Percentiles rank a stretch among this genome's conserved stretches.
Evolutionary conservation across 2,888 invertebrate species (phyloP).

Genomic region (Trissonchulus latispiculum): DNA sequence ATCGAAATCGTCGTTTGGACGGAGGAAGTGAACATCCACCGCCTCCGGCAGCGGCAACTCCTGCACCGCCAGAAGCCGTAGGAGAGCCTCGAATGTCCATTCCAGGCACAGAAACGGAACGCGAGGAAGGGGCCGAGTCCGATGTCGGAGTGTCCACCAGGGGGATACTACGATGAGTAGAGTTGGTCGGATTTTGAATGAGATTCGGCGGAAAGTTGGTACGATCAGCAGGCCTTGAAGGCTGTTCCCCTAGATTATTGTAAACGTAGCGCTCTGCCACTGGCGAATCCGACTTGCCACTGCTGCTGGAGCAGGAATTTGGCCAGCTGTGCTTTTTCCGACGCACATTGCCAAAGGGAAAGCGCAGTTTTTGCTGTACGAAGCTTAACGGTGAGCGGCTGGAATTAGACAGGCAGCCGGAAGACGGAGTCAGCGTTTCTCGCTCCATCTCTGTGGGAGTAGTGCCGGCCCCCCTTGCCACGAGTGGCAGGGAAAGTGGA

Average conservation of each 20-base stretch:
- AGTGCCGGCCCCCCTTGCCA: too few species aligned
- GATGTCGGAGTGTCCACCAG: not conserved
- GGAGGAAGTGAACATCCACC: not conserved
- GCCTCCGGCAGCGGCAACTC: not conserved
- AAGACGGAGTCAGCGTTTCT: too few species aligned
- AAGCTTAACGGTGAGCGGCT: not conserved
- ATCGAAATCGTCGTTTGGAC: not conserved
- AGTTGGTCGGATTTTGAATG: not conserved
- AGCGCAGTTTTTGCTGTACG: not conserved
- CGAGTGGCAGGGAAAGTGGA: too few species aligned
- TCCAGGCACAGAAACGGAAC: too few species aligned
- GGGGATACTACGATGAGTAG: too few species aligned
- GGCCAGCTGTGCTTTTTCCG: not conserved
- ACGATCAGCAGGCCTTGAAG: not conserved
- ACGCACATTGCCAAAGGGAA: not conserved
- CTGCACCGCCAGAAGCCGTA: not conserved
- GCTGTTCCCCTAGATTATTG: not conserved
- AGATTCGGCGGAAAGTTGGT: too few species aligned
- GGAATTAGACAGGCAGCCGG: not conserved
- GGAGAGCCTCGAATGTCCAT: too few species aligned
- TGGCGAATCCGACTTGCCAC: not conserved
- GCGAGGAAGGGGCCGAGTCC: not conserved
- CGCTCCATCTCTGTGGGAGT: too few species aligned
- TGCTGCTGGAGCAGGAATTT: not conserved
- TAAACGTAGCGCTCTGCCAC: too few species aligned